A percentile compares a stretch with the other conserved stretches of the same genome.
phyloP scores from a whole-genome alignment of 92 coral and sea anemone species.

The Bergia sp. region DNA sequence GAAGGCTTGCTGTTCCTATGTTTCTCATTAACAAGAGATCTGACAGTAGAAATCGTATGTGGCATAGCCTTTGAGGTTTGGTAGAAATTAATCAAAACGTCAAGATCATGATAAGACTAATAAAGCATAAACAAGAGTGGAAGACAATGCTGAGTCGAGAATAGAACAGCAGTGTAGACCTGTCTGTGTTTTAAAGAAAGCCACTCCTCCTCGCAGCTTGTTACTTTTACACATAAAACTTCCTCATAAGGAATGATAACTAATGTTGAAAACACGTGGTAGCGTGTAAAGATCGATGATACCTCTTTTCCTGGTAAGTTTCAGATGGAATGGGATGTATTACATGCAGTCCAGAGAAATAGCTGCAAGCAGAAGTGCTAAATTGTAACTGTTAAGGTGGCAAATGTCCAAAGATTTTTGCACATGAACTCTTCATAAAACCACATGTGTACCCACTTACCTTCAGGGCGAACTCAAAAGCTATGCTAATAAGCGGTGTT shows the following conservation, averaged over 20 bases:
- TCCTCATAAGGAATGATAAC: constrained; percentile 51
- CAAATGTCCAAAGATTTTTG: constrained; percentile 46
- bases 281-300: constrained; percentile 32
- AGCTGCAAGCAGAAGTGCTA: constrained; percentile 64
- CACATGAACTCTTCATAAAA: constrained; percentile 53
- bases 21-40: not conserved
- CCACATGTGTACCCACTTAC: constrained; percentile 46
- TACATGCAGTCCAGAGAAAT: constrained; percentile 64
- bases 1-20: not conserved
- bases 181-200: constrained; percentile 53
- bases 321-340: constrained; percentile 70
- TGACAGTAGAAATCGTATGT: not conserved
- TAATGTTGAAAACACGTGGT: constrained; percentile 47
- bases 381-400: constrained; percentile 58
- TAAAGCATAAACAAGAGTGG: constrained; percentile 62
- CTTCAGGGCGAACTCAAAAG: constrained; percentile 59
- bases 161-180: constrained; percentile 69
- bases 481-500: constrained; percentile 69
- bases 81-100: constrained; percentile 59
- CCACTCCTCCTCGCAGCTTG: constrained; percentile 73
- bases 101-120: constrained; percentile 6
- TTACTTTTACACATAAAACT: constrained; percentile 40
- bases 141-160: constrained; percentile 63
- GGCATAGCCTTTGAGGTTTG: not conserved
- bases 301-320: constrained; percentile 46